phyloP scores from a whole-genome alignment of 2,888 invertebrate species.

The Hirudinaria manillensis region DNA sequence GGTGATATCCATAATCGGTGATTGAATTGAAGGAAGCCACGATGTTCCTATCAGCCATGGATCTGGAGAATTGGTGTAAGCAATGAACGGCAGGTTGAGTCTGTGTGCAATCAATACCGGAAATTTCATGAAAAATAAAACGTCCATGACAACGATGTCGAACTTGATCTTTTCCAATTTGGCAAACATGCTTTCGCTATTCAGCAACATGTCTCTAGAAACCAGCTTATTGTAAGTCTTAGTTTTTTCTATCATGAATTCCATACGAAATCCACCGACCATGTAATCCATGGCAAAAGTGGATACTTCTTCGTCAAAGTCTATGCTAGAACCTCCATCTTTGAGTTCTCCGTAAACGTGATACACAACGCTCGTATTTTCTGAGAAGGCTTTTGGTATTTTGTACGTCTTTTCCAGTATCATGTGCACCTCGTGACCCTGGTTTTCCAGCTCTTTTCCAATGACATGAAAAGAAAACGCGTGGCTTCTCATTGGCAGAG shows the following conservation, averaged over 20 bases:
- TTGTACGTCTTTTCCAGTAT: too few relatives aligned
- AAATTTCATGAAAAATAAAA: slow-evolving; percentile 14
- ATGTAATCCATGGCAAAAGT: background rate
- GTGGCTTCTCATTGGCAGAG: too few relatives aligned
- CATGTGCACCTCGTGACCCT: too few relatives aligned
- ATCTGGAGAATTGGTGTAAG: slow-evolving; percentile 18
- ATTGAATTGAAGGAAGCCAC: slow-evolving; percentile 28
- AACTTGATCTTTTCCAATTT: slow-evolving; percentile 16
- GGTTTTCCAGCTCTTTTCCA: too few relatives aligned
- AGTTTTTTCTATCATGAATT: background rate
- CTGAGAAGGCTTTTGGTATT: too few relatives aligned
- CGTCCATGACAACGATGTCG: slow-evolving; percentile 28
- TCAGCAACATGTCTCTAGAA: background rate
- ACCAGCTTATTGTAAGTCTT: background rate
- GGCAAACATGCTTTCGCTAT: slow-evolving; percentile 5
- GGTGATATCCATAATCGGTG: background rate
- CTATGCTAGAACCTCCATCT: too few relatives aligned
- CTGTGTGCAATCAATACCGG: slow-evolving; percentile 23
- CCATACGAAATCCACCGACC: background rate
- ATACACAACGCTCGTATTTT: too few relatives aligned
- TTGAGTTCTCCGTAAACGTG: too few relatives aligned
- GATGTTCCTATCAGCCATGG: slow-evolving; percentile 24
- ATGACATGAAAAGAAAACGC: too few relatives aligned
- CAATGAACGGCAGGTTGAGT: slow-evolving; percentile 25
- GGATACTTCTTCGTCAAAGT: too few relatives aligned